Percentiles rank a stretch among this genome's conserved stretches.
Conservation (phyloP, 2,797 vertebrate species). For the Pogonophryne albipinna region DNA sequence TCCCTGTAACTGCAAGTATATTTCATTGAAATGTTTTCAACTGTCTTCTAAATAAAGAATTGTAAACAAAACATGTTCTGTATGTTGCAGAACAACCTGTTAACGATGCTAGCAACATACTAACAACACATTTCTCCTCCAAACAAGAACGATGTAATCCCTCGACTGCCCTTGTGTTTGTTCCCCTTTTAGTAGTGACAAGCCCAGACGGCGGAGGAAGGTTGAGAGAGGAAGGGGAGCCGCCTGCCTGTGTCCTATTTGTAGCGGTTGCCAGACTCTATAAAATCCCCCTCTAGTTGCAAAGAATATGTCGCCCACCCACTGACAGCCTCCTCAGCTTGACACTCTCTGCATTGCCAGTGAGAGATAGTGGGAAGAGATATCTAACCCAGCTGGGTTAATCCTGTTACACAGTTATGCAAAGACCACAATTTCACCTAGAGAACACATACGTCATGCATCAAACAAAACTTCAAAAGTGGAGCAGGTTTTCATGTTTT, state of each 20-base stretch:
- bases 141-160: slow-evolving; percentile 71
- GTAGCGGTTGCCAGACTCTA: slow-evolving; percentile 80
- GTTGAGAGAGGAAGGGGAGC: slow-evolving; percentile 66
- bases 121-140: slow-evolving; percentile 55
- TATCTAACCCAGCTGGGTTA: slow-evolving; percentile 72
- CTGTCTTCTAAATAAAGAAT: no score
- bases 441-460: slow-evolving; percentile 56
- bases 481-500: slow-evolving; percentile 18
- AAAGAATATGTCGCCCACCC: slow-evolving; percentile 77
- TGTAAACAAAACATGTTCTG: slow-evolving; percentile 8
- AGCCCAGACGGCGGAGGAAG: slow-evolving; percentile 69
- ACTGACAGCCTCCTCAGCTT: slow-evolving; percentile 75
- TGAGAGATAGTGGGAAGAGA: slow-evolving; percentile 77
- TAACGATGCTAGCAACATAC: slow-evolving; percentile 51
- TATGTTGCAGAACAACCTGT: slow-evolving; percentile 46
- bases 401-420: slow-evolving; percentile 79
- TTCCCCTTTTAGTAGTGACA: slow-evolving; percentile 74
- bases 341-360: slow-evolving; percentile 71
- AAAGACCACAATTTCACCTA: slow-evolving; percentile 64
- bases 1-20: no score
- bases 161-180: slow-evolving; percentile 61
- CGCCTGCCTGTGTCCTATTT: slow-evolving; percentile 75
- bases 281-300: slow-evolving; percentile 79
- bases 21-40: no score
- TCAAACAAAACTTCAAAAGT: slow-evolving; percentile 46